Conservation (phyloP, 2,113 vertebrate species). For the Micromys minutus region DNA sequence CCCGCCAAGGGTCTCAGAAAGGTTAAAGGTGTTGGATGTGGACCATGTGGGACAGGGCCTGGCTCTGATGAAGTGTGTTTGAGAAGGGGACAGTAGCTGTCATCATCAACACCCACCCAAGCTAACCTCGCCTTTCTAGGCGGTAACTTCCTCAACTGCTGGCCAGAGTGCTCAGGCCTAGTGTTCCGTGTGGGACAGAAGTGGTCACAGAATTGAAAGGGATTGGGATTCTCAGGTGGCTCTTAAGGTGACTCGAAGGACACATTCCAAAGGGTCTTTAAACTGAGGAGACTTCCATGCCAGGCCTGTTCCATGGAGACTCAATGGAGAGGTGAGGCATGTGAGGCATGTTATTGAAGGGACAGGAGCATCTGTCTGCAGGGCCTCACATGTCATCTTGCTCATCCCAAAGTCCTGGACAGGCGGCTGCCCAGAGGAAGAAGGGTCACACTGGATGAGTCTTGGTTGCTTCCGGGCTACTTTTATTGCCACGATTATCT, state of each 20-base stretch:
- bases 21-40: neutral
- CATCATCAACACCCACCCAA: neutral
- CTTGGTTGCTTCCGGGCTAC: neutral
- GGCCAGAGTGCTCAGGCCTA: neutral
- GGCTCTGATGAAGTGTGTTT: rapidly evolving
- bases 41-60: neutral
- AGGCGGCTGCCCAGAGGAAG: neutral
- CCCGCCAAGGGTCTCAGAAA: neutral
- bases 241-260: neutral
- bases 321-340: no score
- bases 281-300: neutral
- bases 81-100: neutral
- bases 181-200: neutral
- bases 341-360: neutral
- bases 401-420: neutral
- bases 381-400: neutral
- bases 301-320: neutral
- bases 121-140: neutral
- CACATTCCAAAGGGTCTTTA: neutral
- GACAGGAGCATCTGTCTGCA: neutral
- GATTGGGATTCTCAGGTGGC: neutral
- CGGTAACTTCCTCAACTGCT: neutral
- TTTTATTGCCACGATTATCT: slow-evolving; percentile 29
- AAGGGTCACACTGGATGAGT: neutral
- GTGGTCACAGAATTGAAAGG: neutral